Conservation (phyloP, 2,113 vertebrate species). For the Ceuthmochares aereus region DNA sequence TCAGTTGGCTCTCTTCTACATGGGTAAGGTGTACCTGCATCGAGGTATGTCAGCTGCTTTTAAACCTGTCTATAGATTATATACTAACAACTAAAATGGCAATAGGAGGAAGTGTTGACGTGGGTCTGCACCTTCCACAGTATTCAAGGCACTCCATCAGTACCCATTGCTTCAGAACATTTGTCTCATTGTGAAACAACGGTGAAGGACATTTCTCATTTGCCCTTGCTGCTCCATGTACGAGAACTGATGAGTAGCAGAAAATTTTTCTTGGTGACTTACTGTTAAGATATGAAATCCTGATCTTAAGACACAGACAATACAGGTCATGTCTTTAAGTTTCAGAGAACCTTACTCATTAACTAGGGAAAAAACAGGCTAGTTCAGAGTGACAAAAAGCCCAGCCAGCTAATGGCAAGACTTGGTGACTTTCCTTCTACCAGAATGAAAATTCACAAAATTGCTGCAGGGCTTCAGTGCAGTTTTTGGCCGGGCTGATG, state of each 20-base stretch:
- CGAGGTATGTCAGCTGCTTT: background rate
- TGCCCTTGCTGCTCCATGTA: background rate
- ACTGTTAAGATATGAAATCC: background rate
- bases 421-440: background rate
- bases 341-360: background rate
- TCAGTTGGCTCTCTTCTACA: background rate
- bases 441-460: background rate
- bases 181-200: background rate
- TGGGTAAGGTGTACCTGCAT: background rate
- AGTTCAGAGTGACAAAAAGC: background rate
- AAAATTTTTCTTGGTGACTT: background rate
- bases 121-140: background rate
- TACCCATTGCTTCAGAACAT: background rate
- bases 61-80: background rate
- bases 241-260: background rate
- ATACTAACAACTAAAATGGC: background rate
- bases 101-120: background rate
- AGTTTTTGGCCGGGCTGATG: background rate
- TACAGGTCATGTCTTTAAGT: fast-evolving
- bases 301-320: background rate
- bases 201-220: background rate
- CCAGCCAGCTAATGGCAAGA: background rate
- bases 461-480: background rate
- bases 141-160: background rate
- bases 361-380: background rate